Percentiles rank a stretch among this genome's conserved stretches.
phyloP scores from a whole-genome alignment of 2,888 invertebrate species.

The Xanthorhoe designata region DNA sequence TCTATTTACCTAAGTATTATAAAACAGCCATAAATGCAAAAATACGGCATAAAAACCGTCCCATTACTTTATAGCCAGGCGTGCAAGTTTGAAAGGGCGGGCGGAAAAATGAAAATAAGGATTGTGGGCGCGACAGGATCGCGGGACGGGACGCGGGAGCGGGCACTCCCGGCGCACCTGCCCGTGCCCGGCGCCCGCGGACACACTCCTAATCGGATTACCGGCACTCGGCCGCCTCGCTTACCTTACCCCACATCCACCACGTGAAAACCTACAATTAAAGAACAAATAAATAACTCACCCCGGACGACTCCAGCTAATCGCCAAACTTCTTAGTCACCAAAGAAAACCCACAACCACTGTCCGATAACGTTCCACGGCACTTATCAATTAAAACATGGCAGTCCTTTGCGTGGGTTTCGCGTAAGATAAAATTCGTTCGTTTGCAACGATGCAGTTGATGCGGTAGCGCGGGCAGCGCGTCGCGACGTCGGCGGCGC shows the following conservation, averaged over 20 bases:
- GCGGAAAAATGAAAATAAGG: constrained; percentile 59
- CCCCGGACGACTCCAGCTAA: constrained; percentile 33
- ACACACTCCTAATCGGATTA: constrained; percentile 55
- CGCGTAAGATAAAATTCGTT: constrained; percentile 58
- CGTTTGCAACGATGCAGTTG: constrained; percentile 55
- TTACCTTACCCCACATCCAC: constrained; percentile 65
- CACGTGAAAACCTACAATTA: constrained; percentile 1
- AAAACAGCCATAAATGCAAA: constrained; percentile 30
- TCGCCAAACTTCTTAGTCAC: constrained; percentile 47
- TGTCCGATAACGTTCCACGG: constrained; percentile 53
- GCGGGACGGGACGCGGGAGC: constrained; percentile 34
- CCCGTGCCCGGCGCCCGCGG: constrained; percentile 26
- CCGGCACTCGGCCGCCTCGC: constrained; percentile 60
- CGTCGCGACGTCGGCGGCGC: constrained; percentile 83
- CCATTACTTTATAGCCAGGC: constrained; percentile 28
- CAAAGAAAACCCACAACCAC: constrained; percentile 56
- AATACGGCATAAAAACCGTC: constrained; percentile 24
- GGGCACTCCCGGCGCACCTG: constrained; percentile 28
- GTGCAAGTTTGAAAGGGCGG: constrained; percentile 47
- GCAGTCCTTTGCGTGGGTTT: constrained; percentile 57
- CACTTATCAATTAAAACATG: constrained; percentile 68
- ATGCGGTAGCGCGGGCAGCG: constrained; percentile 67
- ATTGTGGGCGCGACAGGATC: constrained; percentile 48
- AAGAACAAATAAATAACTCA: constrained; percentile 40
- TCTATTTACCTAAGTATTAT: constrained; percentile 14